phyloP scores from a whole-genome alignment of 2,113 vertebrate genomes.

The Prolemur simus region DNA sequence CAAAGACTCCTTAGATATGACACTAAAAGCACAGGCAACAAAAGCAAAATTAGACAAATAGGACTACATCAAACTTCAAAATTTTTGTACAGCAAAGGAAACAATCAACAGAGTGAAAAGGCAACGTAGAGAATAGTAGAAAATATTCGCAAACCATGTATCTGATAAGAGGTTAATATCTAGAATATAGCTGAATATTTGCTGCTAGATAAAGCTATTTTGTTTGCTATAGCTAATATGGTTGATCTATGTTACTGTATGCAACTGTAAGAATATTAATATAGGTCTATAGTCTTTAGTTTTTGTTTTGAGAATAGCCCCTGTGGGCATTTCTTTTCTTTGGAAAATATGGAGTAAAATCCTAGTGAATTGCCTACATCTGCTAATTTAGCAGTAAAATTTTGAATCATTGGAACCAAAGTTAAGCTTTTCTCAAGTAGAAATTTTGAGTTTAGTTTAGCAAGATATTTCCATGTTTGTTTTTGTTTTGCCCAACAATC shows the following conservation, averaged over 20 bases:
- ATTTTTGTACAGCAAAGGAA: not conserved
- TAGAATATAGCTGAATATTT: not conserved
- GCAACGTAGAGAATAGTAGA: not conserved
- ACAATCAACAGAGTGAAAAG: not conserved
- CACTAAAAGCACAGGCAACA: not conserved
- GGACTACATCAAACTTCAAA: not conserved
- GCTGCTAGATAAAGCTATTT: not conserved
- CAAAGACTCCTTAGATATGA: not conserved
- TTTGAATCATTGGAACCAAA: not conserved
- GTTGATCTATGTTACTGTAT: not conserved
- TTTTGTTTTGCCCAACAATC: not conserved
- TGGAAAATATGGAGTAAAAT: not conserved
- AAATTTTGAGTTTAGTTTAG: not conserved
- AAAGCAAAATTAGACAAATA: not conserved
- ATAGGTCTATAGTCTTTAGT: not conserved
- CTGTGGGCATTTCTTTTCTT: not conserved
- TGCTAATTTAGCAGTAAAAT: not conserved
- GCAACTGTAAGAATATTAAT: not conserved
- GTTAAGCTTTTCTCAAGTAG: constrained; percentile 21
- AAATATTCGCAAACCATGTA: not conserved
- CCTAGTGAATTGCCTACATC: not conserved
- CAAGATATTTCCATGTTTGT: not conserved
- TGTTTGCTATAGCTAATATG: not conserved
- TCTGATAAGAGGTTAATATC: not conserved
- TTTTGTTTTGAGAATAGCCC: not conserved